Conservation (phyloP, 1,140 invertebrate genomes). For the Lepidurus packardi region DNA sequence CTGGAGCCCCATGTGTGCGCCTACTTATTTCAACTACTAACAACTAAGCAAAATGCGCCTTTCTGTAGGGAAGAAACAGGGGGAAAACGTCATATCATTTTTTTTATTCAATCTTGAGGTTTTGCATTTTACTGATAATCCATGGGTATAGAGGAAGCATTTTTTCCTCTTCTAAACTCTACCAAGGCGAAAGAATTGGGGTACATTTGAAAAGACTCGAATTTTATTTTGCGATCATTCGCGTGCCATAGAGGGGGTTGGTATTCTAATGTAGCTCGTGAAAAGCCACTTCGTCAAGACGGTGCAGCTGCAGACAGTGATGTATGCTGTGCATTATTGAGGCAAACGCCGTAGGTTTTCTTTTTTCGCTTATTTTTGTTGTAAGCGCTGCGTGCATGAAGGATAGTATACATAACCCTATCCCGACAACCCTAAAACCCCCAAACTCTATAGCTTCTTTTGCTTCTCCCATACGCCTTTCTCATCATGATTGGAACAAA, state of each 20-base stretch:
- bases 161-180: not conserved
- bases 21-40: no score
- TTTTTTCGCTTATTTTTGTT: not conserved
- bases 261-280: conserved; percentile 19
- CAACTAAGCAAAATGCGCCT: no score
- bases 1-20: no score
- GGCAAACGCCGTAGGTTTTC: conserved; percentile 16
- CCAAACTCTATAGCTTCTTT: not conserved
- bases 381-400: not conserved
- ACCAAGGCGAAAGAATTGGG: not conserved
- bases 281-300: conserved; percentile 1
- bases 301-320: conserved; percentile 3
- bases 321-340: conserved; percentile 18
- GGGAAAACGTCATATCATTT: no score
- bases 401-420: not conserved
- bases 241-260: not conserved
- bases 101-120: no score
- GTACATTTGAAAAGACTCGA: not conserved
- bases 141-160: not conserved
- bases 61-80: no score
- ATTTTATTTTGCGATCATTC: not conserved
- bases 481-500: not conserved
- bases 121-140: no score
- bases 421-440: not conserved
- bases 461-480: not conserved